Evolutionary conservation across 2,888 invertebrate genomes (phyloP), one percentile per base, ranked within the genome.

Genomic region (Empis stercorea): DNA sequence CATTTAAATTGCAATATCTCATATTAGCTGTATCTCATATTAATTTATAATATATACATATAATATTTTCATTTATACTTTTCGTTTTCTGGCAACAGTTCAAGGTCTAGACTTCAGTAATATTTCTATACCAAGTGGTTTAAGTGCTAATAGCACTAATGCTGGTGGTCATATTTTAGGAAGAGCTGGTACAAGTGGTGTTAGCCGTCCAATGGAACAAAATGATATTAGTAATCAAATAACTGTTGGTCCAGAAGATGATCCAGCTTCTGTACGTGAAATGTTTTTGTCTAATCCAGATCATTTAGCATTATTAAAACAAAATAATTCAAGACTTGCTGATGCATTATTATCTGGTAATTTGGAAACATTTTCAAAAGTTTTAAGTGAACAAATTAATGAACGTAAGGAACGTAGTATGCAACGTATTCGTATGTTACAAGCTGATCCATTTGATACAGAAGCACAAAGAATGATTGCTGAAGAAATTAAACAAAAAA

Each of bases 391-490:
- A 65, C 91, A 93, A 72, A 81, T 88, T 58, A 74, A 78, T 56
- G 83, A 83, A 37, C 74, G 86, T 55, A 78, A 81, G 55, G 84
- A 88, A 62, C 75, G 86, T 45, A 87, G 92, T 62, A 78, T 80
- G 56, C 87, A 87, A 65, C 75, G 87, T 61, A 73, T 89, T 46
- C 80, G 87, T 59, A 86, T 96, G 81, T 78, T 95, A 73, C 84
- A 84, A 59, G 91, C 94, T 0, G 88, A 95, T 73, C 95, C 95
- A 1, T 95, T 96, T 65, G 94, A 95, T 69, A 84, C 89, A 1
- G 94, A 94, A 66, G 91, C 94, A 0, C 97, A 97, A 68, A 76
- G 86, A 51, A 76, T 93, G 61, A 96, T 97, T 56, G 95, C 94
- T 4, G 94, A 95, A 64, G 93, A 95, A 71, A 97, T 97, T 53